Base-by-base conservation (phyloP, 2,888 invertebrate genomes). In the Ligdia adustata region DNA sequence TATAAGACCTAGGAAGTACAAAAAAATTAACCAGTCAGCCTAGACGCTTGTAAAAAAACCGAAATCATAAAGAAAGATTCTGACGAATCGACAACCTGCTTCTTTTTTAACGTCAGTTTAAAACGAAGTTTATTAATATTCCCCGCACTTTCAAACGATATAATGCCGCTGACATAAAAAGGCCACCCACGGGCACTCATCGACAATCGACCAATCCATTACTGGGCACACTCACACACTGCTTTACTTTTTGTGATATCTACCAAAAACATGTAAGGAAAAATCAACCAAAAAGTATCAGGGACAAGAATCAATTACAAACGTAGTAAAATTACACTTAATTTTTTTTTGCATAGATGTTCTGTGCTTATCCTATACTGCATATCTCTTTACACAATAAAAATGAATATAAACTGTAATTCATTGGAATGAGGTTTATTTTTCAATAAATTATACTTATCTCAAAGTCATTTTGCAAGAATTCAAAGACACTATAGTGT, bases 191-290 rank as follows among this genome's bases (percentile, higher is more conserved):
- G 55, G 65, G 57, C 72, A 68, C 75, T 76, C 68, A 68, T 67
- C 71, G 76, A 75, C 81, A 75, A 76, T 75, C 78, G 69, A 69
- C 74, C 79, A 79, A 80, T 82, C 78, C 79, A 81, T 81, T 79
- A 79, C 80, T 57, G 69, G 65, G 58, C 70, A 75, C 77, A 74
- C 73, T 69, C 65, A 61, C 54, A 59, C 46, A 12, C 13, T 35
- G 46, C 57, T 49, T 29, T 40, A 12, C 57, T 47, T 56, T 68
- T 64, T 48, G 59, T 49, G 62, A 41, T 56, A 60, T 55, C 46
- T 58, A 34, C 1, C 27, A 2, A 18, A 0, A 15, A 0, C 1
- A 1, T 3, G 2, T 20, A 24, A 4, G 2, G 2, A 3, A 66
- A 57, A 58, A 44, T 2, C 1, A 33, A 55, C 54, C 14, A 11